Conservation (phyloP, 2,113 vertebrate species). For the Mesoclemmys tuberculata region DNA sequence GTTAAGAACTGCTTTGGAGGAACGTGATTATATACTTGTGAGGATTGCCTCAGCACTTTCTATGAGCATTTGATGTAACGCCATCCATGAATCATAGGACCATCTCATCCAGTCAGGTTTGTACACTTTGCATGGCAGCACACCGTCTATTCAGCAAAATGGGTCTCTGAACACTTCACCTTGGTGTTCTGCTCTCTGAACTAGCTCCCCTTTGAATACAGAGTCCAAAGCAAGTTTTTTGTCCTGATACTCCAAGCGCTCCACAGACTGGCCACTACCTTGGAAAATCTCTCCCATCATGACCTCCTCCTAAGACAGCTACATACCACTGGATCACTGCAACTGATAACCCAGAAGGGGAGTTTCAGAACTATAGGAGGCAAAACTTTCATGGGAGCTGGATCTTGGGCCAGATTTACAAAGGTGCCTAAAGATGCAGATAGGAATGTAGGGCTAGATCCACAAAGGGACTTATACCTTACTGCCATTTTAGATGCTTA, state of each 20-base stretch:
- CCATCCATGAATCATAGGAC: neutral
- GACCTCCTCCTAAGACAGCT: neutral
- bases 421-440: conserved; percentile 1
- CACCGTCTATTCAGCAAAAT: neutral
- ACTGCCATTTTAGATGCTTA: too few relatives aligned
- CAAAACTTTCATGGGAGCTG: neutral
- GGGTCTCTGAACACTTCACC: neutral
- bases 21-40: neutral
- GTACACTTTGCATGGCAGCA: neutral
- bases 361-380: neutral
- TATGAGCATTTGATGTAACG: neutral
- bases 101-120: neutral
- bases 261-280: neutral
- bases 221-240: neutral
- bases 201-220: neutral
- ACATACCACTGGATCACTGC: neutral
- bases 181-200: neutral
- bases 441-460: neutral
- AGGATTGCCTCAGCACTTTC: neutral
- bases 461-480: too few relatives aligned
- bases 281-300: neutral
- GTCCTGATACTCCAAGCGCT: neutral
- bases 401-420: neutral
- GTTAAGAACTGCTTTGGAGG: neutral
- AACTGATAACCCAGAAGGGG: neutral